A percentile compares a stretch with the other conserved stretches of the same genome.
Evolutionary conservation across 1,140 invertebrate species (phyloP).

Genomic region (Cecropterus lyciades): DNA sequence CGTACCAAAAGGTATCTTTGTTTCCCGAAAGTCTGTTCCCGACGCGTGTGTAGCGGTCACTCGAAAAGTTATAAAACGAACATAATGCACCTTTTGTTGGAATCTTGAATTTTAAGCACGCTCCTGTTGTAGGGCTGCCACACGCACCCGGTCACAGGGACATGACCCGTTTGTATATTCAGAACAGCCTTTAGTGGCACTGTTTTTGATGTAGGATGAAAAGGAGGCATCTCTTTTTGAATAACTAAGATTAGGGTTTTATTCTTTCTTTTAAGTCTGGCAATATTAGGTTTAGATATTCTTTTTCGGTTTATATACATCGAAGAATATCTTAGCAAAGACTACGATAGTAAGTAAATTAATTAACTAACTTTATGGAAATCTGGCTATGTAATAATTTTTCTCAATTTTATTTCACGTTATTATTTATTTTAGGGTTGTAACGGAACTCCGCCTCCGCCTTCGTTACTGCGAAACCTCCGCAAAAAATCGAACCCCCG

Average conservation of each 20-base stretch:
- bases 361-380: no score
- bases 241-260: neutral
- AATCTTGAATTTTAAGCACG: conserved; percentile 50
- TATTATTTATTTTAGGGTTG: no score
- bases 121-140: conserved; percentile 35
- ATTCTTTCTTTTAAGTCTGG: no score
- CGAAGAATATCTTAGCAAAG: no score
- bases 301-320: no score
- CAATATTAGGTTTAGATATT: no score
- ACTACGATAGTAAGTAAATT: no score
- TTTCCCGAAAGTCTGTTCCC: conserved; percentile 39
- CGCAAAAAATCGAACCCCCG: no score
- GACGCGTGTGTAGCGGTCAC: conserved; percentile 51
- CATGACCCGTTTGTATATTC: conserved; percentile 29
- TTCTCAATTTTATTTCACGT: no score
- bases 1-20: conserved; percentile 29
- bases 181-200: neutral
- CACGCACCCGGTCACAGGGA: conserved; percentile 14
- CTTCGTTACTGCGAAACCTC: no score
- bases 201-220: conserved; percentile 24
- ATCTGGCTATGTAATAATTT: no score
- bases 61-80: conserved; percentile 58
- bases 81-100: conserved; percentile 66
- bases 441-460: no score
- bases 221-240: conserved; percentile 1